Conservation (phyloP, 2,797 vertebrate species). For the Melanotaenia pygmaea region DNA sequence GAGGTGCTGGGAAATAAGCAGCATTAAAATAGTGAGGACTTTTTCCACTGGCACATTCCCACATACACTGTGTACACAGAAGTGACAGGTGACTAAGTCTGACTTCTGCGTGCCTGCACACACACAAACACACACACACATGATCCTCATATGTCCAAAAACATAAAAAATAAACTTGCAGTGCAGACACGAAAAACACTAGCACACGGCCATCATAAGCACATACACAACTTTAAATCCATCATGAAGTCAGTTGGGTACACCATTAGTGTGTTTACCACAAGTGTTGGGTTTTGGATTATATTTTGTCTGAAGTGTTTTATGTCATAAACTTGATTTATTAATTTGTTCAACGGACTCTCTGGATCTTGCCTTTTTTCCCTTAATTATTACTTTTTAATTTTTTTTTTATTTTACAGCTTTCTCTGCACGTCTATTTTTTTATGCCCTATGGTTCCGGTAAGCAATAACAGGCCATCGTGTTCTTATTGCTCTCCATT, state of each 20-base stretch:
- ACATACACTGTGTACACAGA: constrained; percentile 65
- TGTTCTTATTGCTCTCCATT: constrained; percentile 50
- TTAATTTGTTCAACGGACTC: constrained; percentile 39
- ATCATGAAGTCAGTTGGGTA: constrained; percentile 24
- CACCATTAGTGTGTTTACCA: constrained; percentile 21
- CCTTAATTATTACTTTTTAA: too few species aligned
- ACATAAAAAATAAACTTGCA: background rate
- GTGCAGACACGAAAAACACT: background rate
- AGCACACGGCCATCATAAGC: background rate
- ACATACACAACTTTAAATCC: constrained; percentile 17
- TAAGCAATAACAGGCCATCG: constrained; percentile 51
- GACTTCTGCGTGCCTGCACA: constrained; percentile 34
- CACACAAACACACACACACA: constrained; percentile 8
- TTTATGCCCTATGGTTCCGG: constrained; percentile 27
- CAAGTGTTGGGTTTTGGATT: constrained; percentile 22
- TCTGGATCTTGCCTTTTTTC: constrained; percentile 28
- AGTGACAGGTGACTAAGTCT: constrained; percentile 77
- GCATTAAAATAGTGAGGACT: constrained; percentile 74
- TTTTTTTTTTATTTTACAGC: constrained; percentile 10
- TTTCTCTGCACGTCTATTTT: constrained; percentile 33
- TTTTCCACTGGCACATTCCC: constrained; percentile 76
- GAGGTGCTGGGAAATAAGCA: constrained; percentile 79
- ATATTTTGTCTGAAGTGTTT: constrained; percentile 28
- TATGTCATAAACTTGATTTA: constrained; percentile 54
- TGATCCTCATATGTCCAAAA: background rate